Base-by-base conservation (phyloP, 2,888 invertebrate genomes). In the Baccha elongata region DNA sequence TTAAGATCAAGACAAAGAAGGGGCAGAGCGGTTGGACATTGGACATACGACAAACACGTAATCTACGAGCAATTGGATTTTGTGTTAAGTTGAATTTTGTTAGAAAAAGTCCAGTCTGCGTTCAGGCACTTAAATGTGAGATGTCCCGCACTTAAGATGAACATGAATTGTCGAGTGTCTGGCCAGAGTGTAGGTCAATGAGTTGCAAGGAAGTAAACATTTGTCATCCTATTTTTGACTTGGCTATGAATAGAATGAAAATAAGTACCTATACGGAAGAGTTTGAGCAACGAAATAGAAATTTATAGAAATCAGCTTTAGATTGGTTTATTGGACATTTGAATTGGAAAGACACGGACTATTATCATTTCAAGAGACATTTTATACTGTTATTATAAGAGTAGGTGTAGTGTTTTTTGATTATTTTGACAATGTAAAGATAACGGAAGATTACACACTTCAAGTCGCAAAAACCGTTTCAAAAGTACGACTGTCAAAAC, bases 171-270 rank as follows among this genome's bases (percentile, higher is more conserved):
- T 73, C 29, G 71, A 65, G 69, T 69, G 69, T 81, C 67, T 71
- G 13, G 53, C 11, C 15, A 17, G 58, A 81, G 80, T 81, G 76
- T 81, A 75, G 81, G 81, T 81, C 81, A 81, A 76, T 62, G 81
- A 76, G 81, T 81, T 81, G 71, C 76, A 76, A 76, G 81, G 81
- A 81, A 81, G 76, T 72, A 19, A 65, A 11, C 81, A 81, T 81
- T 81, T 81, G 71, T 81, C 76, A 76, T 81, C 71, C 71, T 75
- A 48, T 29, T 74, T 65, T 75, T 81, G 75, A 75, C 69, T 69
- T 44, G n/a, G 46, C 58, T 23, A 23, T 19, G 15, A 23, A 60
- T n/a, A n/a, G n/a, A n/a, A n/a, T n/a, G n/a, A n/a, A n/a, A n/a
- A n/a, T n/a, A n/a, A 23, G 23, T 23, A 23, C 23, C 23, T 23